A percentile compares a stretch with the other conserved stretches of the same genome.
Evolutionary conservation across 2,888 invertebrate genomes (phyloP).

Genomic region (Endomychus coccineus): DNA sequence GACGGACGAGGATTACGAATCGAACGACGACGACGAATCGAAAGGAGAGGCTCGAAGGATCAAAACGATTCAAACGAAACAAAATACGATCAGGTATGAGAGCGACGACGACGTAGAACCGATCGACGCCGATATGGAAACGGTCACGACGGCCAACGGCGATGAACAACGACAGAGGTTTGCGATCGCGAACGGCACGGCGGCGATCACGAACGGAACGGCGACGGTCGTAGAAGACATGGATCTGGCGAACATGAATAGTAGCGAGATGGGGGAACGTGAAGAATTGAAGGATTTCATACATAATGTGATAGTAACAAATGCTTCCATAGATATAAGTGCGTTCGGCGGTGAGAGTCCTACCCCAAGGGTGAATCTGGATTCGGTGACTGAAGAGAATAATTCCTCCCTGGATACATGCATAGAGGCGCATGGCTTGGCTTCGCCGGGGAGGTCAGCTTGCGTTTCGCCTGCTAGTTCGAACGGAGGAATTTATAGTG

Average conservation of each 20-base stretch:
- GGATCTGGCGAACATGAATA: not conserved
- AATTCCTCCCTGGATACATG: conserved; percentile 39
- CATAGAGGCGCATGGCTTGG: conserved; percentile 42
- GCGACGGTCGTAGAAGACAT: conserved; percentile 5
- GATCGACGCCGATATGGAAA: conserved; percentile 7
- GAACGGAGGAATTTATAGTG: conserved; percentile 84
- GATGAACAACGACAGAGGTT: no score
- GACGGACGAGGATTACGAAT: conserved; percentile 38
- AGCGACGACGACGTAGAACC: conserved; percentile 30
- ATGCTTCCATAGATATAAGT: conserved; percentile 60
- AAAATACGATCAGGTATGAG: conserved; percentile 39
- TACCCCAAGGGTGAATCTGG: conserved; percentile 45
- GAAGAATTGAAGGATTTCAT: conserved; percentile 35
- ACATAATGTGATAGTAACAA: conserved; percentile 64
- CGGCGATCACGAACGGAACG: conserved; percentile 5
- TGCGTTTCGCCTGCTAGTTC: conserved; percentile 84
- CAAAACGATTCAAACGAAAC: conserved; percentile 33
- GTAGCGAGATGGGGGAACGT: conserved; percentile 13
- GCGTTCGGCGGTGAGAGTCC: conserved; percentile 45
- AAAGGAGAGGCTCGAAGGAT: no score
- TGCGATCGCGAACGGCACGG: not conserved
- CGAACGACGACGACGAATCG: conserved; percentile 33
- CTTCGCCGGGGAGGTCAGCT: conserved; percentile 43
- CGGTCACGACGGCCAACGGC: not conserved
- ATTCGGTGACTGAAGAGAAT: conserved; percentile 56